Percentiles rank a stretch among this genome's conserved stretches.
These are phyloP conservation scores for Corythaixoides concolor DNA, from an alignment of 2,113 vertebrate genomes.

Conservation along the genomic window DNA sequence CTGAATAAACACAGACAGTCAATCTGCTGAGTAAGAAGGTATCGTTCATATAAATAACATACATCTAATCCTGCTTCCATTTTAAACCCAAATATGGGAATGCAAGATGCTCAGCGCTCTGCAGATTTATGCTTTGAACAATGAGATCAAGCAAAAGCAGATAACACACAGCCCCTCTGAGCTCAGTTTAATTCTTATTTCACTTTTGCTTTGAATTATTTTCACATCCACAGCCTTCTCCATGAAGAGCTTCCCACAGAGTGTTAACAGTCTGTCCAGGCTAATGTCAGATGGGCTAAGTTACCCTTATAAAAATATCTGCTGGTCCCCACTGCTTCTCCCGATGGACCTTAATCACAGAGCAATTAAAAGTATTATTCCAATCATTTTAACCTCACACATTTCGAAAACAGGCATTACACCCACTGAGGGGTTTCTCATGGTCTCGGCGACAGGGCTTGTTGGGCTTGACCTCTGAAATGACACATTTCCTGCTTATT, in stretches of 20 bases:
- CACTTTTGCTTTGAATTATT: neutral
- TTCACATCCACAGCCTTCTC: neutral
- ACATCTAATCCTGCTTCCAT: slow-evolving; percentile 65
- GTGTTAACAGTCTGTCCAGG: slow-evolving; percentile 3
- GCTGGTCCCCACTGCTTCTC: slow-evolving; percentile 7
- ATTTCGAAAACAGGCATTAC: neutral
- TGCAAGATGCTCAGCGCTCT: slow-evolving; percentile 54
- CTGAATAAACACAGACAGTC: slow-evolving; percentile 68
- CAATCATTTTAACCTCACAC: neutral
- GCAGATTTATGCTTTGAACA: neutral
- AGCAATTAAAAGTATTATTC: slow-evolving; percentile 57
- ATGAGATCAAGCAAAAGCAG: neutral
- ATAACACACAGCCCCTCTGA: neutral
- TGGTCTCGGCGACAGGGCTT: neutral
- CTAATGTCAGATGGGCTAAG: neutral
- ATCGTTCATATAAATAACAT: slow-evolving; percentile 65
- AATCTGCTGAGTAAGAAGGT: slow-evolving; percentile 71
- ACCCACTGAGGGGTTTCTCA: neutral
- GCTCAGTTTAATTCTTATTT: neutral
- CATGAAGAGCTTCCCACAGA: neutral
- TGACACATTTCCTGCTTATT: neutral
- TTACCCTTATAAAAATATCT: neutral
- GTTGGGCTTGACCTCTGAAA: neutral
- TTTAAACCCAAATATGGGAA: slow-evolving; percentile 61
- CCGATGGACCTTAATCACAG: neutral